phyloP scores from a whole-genome alignment of 2,888 invertebrate species.

The Synanthedon vespiformis region DNA sequence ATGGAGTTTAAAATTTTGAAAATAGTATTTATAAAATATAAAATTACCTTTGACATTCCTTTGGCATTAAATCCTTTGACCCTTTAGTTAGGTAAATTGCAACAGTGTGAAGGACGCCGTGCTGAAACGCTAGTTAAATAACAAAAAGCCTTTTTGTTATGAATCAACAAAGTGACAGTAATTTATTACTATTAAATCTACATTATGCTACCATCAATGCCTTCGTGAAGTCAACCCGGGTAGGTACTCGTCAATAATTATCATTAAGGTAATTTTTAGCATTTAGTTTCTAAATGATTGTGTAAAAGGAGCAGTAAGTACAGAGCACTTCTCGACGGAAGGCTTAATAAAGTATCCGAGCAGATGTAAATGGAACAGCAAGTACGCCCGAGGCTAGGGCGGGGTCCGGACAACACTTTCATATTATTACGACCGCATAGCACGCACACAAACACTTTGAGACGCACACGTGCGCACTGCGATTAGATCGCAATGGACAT shows the following conservation, averaged over 20 bases:
- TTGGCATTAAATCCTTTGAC: too few relatives aligned
- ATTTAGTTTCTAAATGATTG: neutral
- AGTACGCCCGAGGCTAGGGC: slow-evolving; percentile 63
- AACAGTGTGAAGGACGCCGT: too few relatives aligned
- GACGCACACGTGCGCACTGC: slow-evolving; percentile 23
- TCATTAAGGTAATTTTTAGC: neutral
- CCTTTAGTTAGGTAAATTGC: too few relatives aligned
- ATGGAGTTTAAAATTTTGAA: too few relatives aligned
- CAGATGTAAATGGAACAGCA: slow-evolving; percentile 66
- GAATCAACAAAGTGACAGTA: too few relatives aligned
- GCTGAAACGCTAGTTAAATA: too few relatives aligned
- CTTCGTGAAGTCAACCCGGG: neutral
- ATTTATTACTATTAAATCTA: neutral
- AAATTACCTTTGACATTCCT: neutral
- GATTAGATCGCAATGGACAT: slow-evolving; percentile 33
- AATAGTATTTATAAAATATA: too few relatives aligned
- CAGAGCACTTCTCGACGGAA: slow-evolving; percentile 38
- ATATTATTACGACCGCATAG: slow-evolving; percentile 60
- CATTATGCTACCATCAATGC: neutral
- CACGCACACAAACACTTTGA: slow-evolving; percentile 30
- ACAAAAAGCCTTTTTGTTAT: too few relatives aligned
- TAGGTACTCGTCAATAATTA: neutral
- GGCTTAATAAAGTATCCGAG: slow-evolving; percentile 64
- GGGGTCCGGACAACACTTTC: slow-evolving; percentile 68
- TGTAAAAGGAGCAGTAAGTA: slow-evolving; percentile 6